phyloP scores from a whole-genome alignment of 2,113 vertebrate genomes.

The Tetraodon nigroviridis region DNA sequence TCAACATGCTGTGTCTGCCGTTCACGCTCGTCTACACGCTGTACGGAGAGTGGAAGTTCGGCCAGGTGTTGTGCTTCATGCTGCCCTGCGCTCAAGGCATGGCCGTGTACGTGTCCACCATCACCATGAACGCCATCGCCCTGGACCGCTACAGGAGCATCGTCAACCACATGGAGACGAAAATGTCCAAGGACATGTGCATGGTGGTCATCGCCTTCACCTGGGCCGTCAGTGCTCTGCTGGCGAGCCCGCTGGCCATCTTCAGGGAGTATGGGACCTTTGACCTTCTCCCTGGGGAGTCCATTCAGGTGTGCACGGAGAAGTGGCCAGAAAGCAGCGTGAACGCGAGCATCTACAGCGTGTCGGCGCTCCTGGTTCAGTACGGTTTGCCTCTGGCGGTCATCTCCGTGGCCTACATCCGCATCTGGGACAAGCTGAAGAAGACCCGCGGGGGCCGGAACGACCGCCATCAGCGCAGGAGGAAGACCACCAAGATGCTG shows the following conservation, averaged over 20 bases:
- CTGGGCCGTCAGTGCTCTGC: conserved; percentile 83
- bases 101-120: conserved; percentile 89
- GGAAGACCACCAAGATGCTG: conserved; percentile 92
- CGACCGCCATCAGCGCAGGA: conserved; percentile 79
- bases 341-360: conserved; percentile 83
- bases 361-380: conserved; percentile 85
- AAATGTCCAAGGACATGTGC: conserved; percentile 86
- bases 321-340: conserved; percentile 84
- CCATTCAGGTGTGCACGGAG: conserved; percentile 85
- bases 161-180: conserved; percentile 86
- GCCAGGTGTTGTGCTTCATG: conserved; percentile 83
- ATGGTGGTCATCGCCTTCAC: conserved; percentile 82
- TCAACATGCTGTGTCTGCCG: conserved; percentile 88
- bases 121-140: conserved; percentile 91
- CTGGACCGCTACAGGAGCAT: conserved; percentile 90
- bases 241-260: conserved; percentile 91
- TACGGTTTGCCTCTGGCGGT: conserved; percentile 84
- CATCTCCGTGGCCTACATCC: conserved; percentile 83
- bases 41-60: conserved; percentile 87
- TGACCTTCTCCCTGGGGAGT: conserved; percentile 77
- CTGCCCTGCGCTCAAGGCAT: conserved; percentile 89
- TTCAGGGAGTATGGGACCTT: conserved; percentile 87
- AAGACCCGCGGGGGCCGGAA: conserved; percentile 74
- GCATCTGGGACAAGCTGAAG: conserved; percentile 89
- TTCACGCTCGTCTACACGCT: conserved; percentile 90